Evolutionary conservation across 2,888 invertebrate genomes (phyloP).

Genomic region (Nemurella pictetii): DNA sequence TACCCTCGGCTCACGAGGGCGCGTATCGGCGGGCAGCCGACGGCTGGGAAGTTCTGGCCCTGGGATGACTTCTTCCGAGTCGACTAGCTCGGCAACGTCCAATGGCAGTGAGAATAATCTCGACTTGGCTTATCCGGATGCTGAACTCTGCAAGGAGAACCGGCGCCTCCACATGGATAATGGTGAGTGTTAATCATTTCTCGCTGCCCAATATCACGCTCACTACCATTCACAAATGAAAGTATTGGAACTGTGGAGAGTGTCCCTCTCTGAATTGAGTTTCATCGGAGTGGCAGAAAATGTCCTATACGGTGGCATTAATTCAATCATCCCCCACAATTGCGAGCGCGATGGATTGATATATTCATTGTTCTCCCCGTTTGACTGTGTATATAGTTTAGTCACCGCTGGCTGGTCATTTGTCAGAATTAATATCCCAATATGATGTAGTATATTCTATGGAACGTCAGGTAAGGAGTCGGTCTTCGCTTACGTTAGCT

Average conservation of each 20-base stretch:
- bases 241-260: neutral
- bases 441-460: neutral
- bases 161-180: constrained; percentile 44
- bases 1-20: constrained; percentile 37
- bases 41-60: constrained; percentile 7
- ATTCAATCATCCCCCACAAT: neutral
- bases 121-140: constrained; percentile 47
- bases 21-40: constrained; percentile 29
- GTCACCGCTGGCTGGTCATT: neutral
- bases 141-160: constrained; percentile 43
- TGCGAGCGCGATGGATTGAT: neutral
- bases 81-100: constrained; percentile 43
- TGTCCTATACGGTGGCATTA: neutral
- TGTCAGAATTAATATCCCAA: neutral
- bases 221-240: neutral
- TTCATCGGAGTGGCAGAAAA: neutral
- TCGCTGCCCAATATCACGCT: neutral
- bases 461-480: neutral
- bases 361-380: neutral
- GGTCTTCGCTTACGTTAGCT: neutral
- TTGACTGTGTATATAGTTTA: neutral
- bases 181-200: constrained; percentile 40
- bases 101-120: constrained; percentile 47
- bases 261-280: neutral
- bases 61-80: constrained; percentile 33